Conservation (phyloP, 2,113 vertebrate species). For the Hylia prasina region DNA sequence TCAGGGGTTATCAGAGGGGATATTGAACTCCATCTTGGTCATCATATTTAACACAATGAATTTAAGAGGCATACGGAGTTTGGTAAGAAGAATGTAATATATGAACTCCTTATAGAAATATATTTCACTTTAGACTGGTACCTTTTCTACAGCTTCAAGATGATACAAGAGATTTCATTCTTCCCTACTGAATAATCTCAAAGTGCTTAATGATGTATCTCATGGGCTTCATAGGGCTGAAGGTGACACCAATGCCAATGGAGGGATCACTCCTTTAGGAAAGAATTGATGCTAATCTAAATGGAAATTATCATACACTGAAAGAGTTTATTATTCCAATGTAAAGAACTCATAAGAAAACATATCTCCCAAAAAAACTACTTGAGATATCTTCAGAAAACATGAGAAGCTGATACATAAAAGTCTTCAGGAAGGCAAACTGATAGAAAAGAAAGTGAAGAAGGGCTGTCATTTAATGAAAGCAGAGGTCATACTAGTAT, state of each 20-base stretch:
- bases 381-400: neutral
- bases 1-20: neutral
- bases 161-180: neutral
- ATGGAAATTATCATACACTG: neutral
- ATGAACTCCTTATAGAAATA: neutral
- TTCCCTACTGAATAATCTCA: neutral
- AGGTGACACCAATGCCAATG: neutral
- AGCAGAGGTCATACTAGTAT: neutral
- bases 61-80: neutral
- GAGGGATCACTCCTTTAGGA: neutral
- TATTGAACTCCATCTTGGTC: neutral
- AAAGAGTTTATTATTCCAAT: neutral
- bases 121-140: neutral
- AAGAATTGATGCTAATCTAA: neutral
- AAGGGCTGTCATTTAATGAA: neutral
- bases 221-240: neutral
- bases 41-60: neutral
- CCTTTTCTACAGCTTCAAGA: neutral
- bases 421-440: neutral
- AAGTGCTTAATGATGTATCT: neutral
- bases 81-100: neutral
- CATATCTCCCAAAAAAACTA: neutral
- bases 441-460: neutral
- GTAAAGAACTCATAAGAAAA: neutral
- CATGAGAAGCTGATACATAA: fast-evolving